Evolutionary conservation across 2,888 invertebrate genomes (phyloP).

Genomic region (Sisyra terminalis): DNA sequence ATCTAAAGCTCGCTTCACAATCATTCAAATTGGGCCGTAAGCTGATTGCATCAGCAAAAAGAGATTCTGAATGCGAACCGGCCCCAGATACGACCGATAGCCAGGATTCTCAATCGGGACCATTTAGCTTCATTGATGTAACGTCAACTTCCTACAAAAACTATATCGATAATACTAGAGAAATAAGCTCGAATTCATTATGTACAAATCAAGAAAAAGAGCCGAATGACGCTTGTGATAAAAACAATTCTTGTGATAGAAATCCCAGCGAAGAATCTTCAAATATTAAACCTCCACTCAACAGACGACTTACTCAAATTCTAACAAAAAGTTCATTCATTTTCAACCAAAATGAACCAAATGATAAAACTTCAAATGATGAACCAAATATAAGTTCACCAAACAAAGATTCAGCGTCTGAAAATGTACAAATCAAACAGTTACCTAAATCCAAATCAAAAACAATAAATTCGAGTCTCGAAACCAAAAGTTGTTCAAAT

Average conservation of each 20-base stretch:
- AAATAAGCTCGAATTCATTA: background rate
- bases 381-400: no score
- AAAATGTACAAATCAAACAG: no score
- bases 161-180: background rate
- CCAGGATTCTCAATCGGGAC: slow-evolving; percentile 1
- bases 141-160: background rate
- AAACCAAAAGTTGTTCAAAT: background rate
- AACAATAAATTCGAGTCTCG: no score
- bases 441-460: no score
- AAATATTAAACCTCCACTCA: background rate
- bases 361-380: no score
- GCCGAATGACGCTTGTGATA: background rate
- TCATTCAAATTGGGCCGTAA: background rate
- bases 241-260: background rate
- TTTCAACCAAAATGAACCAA: no score
- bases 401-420: no score
- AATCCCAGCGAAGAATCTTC: background rate
- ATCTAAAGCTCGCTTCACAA: background rate
- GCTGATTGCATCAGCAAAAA: background rate
- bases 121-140: slow-evolving; percentile 6
- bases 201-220: background rate
- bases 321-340: no score
- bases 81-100: background rate
- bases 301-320: background rate
- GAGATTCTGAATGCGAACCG: background rate